Conservation (phyloP, 1,140 invertebrate genomes). For the Tetraneura akinire region DNA sequence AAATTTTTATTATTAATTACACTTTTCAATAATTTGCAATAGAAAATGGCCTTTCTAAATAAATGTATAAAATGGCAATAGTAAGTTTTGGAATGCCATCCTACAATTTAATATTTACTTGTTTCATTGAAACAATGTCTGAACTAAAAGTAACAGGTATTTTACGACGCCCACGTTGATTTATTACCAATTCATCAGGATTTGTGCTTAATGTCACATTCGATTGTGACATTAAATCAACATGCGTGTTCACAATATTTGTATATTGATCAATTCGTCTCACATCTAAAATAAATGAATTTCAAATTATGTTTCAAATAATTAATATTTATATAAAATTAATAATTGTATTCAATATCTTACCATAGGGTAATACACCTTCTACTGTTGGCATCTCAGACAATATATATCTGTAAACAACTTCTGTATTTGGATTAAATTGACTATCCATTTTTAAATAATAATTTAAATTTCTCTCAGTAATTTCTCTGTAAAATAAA, state of each 20-base stretch:
- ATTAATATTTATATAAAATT: not conserved
- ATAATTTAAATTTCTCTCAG: no score
- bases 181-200: constrained; percentile 71
- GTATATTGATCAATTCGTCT: not conserved
- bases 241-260: not conserved
- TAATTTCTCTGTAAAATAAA: no score
- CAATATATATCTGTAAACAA: constrained; percentile 55
- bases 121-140: constrained; percentile 65
- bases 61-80: no score
- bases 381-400: constrained; percentile 56
- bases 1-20: no score
- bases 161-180: constrained; percentile 63
- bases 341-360: not conserved
- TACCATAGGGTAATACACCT: constrained; percentile 47
- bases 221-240: constrained; percentile 52
- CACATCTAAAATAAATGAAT: not conserved
- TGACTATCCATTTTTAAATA: constrained; percentile 54
- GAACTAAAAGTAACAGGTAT: constrained; percentile 67
- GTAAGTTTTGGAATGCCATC: no score
- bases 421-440: constrained; percentile 36
- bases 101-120: constrained; percentile 53
- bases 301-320: not conserved
- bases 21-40: no score
- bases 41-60: no score
- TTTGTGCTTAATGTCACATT: constrained; percentile 63